Base-by-base conservation (phyloP, 2,113 vertebrate genomes). In the Epinephelus moara region DNA sequence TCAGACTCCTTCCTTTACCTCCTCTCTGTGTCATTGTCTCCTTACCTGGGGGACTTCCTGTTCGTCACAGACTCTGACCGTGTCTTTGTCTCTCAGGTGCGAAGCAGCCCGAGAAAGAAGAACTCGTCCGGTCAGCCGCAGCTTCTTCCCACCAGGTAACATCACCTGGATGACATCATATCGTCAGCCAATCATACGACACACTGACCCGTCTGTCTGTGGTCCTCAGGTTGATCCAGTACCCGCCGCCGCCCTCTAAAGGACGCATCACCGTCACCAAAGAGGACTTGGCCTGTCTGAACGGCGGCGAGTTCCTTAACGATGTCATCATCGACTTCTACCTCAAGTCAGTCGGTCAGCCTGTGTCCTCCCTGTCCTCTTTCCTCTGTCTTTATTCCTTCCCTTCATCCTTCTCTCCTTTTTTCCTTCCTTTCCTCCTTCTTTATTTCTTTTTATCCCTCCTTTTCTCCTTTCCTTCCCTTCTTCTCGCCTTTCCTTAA, bases 241-340 rank as follows among this genome's bases (percentile, higher is more conserved):
- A 97, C 85, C 98, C 98, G 17, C 94, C 96, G 4, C 94, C 97
- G 45, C 98, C 98, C 74, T 95, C 95, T 52, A 99, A 96, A 89
- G 97, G 98, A 60, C 96, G 97, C 10, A 96, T 99, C 89, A 94
- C 96, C 37, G 97, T 99, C 79, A 97, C 97, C 15, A 95, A 94
- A 84, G 98, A 99, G 91, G 98, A 99, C 88, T 81, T 99, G 52
- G 95, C 95, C 45, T 98, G 98, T 85, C 94, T 99, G 86, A 95
- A 96, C 50, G 92, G 94, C 45, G 97, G 97, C 42, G 94, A 98
- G 53, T 99, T 98, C 95, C 97, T 99, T 73, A 99, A 99, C 81
- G 98, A 99, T 85, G 98, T 99, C 78, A 98, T 99, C 88, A 98
- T 99, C 82, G 98, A 99, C 93, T 99, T 99, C 93, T 99, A 99